Percentiles rank a stretch among this genome's conserved stretches.
Conservation (phyloP, 2,797 vertebrate genomes). For the Spinus pinus region DNA sequence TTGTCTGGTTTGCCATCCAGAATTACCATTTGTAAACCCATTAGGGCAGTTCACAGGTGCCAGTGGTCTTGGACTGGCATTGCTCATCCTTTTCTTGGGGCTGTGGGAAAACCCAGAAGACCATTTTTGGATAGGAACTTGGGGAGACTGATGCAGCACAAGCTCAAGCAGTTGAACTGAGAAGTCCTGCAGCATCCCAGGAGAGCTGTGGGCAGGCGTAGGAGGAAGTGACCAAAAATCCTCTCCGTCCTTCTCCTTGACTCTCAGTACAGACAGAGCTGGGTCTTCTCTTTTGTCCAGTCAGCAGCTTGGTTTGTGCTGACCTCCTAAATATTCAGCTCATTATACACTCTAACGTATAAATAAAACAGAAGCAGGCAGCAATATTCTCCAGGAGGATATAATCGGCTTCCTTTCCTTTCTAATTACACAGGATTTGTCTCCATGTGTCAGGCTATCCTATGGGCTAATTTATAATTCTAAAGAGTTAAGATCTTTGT, state of each 20-base stretch:
- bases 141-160: background rate
- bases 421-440: slow-evolving; percentile 67
- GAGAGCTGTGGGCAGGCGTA: background rate
- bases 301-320: slow-evolving; percentile 72
- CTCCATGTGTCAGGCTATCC: slow-evolving; percentile 53
- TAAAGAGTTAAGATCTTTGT: background rate
- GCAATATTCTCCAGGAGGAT: slow-evolving; percentile 61
- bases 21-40: background rate
- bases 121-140: background rate
- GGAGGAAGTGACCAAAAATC: background rate
- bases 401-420: slow-evolving; percentile 66
- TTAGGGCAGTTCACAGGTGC: background rate
- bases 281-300: slow-evolving; percentile 49
- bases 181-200: background rate
- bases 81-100: background rate
- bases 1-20: background rate
- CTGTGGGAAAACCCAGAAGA: background rate
- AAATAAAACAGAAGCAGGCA: slow-evolving; percentile 70
- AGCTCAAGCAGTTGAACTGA: background rate
- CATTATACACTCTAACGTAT: slow-evolving; percentile 56
- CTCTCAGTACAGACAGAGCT: background rate
- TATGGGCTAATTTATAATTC: slow-evolving; percentile 28
- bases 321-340: slow-evolving; percentile 71
- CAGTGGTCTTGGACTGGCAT: background rate
- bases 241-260: background rate